These are phyloP conservation scores for Tortrix viridana DNA, from an alignment of 2,888 invertebrate species.

Conservation along the genomic window DNA sequence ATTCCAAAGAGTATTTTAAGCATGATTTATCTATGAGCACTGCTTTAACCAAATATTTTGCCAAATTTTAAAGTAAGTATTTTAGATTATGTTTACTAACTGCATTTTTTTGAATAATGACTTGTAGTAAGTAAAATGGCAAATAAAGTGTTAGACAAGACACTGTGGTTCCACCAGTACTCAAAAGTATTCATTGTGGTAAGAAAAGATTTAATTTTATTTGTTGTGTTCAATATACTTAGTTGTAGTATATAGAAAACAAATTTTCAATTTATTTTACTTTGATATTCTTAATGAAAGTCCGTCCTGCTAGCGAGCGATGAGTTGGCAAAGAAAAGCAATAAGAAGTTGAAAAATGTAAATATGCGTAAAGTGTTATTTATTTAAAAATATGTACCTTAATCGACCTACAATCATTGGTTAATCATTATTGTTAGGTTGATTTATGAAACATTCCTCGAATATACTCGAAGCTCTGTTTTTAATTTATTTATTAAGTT, in stretches of 20 bases:
- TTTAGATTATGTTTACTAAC: no score
- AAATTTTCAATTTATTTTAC: no score
- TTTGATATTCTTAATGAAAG: constrained; percentile 38
- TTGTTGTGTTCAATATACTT: background rate
- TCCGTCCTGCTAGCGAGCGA: constrained; percentile 75
- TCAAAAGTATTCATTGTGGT: constrained; percentile 29
- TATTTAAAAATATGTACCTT: constrained; percentile 8
- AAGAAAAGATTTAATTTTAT: background rate
- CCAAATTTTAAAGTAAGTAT: constrained; percentile 16
- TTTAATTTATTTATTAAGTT: constrained; percentile 19
- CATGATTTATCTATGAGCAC: constrained; percentile 24
- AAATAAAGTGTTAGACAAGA: constrained; percentile 10
- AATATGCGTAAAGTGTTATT: constrained; percentile 31
- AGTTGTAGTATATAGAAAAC: no score
- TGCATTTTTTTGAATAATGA: no score
- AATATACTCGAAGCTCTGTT: constrained; percentile 8
- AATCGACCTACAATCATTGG: background rate
- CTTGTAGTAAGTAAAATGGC: background rate
- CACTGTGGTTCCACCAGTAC: constrained; percentile 31
- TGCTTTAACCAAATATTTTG: constrained; percentile 34
- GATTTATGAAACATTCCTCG: constrained; percentile 22
- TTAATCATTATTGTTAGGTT: background rate
- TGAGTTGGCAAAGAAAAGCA: constrained; percentile 46
- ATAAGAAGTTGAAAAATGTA: constrained; percentile 21
- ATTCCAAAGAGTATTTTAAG: constrained; percentile 44